phyloP scores from a whole-genome alignment of 2,888 invertebrate species.

The Drosophila borealis region DNA sequence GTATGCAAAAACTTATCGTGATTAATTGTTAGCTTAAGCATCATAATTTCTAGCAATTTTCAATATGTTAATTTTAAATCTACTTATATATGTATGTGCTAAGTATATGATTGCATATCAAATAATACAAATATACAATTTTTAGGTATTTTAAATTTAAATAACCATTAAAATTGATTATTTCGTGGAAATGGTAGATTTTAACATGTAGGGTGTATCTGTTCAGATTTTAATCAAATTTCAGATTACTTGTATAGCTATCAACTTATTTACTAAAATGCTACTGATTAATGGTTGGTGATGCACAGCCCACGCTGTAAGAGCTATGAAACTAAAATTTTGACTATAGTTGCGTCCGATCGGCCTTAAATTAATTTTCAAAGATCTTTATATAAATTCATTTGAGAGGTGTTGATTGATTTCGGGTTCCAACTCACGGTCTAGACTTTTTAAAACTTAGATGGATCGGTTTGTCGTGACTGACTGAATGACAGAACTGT shows the following conservation, averaged over 20 bases:
- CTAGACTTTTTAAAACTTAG: no score
- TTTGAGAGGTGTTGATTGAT: no score
- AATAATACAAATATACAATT: conserved; percentile 10
- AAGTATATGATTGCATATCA: conserved; percentile 55
- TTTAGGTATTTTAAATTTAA: conserved; percentile 54
- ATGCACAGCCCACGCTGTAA: no score
- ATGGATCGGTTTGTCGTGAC: no score
- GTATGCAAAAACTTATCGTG: conserved; percentile 46
- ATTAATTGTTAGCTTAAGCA: conserved; percentile 56
- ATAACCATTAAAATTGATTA: neutral
- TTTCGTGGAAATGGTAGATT: neutral
- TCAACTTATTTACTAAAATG: neutral
- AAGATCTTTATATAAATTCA: no score
- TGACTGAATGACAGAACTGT: no score
- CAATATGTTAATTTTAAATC: conserved; percentile 42
- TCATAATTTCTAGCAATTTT: conserved; percentile 39
- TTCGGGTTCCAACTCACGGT: no score
- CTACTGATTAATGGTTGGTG: no score
- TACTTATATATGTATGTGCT: conserved; percentile 59
- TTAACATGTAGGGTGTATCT: neutral
- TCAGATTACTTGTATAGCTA: neutral
- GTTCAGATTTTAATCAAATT: neutral
- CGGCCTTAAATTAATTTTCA: no score
- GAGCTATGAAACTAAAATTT: no score
- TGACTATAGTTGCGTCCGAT: no score